Evolutionary conservation across 2,888 invertebrate species (phyloP).

Genomic region (Epirrita christyi): DNA sequence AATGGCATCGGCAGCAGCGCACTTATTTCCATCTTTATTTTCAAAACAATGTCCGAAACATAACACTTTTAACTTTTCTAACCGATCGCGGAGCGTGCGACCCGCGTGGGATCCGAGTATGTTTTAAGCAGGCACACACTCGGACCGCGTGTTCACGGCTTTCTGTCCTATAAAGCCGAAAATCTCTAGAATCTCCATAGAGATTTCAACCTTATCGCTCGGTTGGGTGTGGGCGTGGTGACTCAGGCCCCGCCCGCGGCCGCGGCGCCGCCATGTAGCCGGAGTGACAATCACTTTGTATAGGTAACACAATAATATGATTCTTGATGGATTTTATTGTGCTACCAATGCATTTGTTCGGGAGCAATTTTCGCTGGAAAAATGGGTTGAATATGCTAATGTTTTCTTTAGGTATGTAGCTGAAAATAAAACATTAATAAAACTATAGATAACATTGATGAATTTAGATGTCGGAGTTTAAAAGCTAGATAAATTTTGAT

Average conservation of each 20-base stretch:
- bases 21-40: conserved; percentile 83
- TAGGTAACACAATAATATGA: conserved; percentile 85
- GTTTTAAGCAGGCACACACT: conserved; percentile 73
- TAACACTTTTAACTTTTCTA: conserved; percentile 47
- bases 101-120: conserved; percentile 70
- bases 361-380: conserved; percentile 60
- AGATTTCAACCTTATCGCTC: conserved; percentile 80
- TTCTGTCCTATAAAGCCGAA: conserved; percentile 74
- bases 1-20: conserved; percentile 86
- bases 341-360: conserved; percentile 78
- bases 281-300: conserved; percentile 84
- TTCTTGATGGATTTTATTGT: conserved; percentile 84
- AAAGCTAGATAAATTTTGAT: no score
- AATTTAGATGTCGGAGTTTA: background rate
- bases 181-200: conserved; percentile 71
- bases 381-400: conserved; percentile 42
- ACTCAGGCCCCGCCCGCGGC: conserved; percentile 64
- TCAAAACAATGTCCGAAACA: conserved; percentile 56
- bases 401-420: conserved; percentile 27
- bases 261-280: conserved; percentile 74
- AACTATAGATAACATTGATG: background rate
- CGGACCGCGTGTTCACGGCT: conserved; percentile 55
- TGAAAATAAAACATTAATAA: background rate
- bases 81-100: conserved; percentile 68
- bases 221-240: conserved; percentile 70